Conservation (phyloP, 2,113 vertebrate genomes). For the Toxotes jaculatrix region DNA sequence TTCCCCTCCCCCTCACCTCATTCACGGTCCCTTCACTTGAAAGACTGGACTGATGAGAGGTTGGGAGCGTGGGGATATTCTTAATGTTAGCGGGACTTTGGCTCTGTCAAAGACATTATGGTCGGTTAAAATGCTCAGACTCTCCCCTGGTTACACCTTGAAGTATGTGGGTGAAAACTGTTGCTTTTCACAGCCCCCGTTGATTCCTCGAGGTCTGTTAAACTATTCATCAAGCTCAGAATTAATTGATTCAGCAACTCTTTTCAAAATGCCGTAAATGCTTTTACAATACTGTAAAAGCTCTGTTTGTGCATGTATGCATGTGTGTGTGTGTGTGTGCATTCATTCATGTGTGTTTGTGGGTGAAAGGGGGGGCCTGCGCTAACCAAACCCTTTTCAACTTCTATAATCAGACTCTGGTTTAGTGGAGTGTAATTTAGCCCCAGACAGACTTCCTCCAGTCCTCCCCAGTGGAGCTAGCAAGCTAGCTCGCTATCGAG, state of each 20-base stretch:
- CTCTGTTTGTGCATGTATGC: neutral
- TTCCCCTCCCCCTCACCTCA: conserved; percentile 43
- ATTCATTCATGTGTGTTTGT: conserved; percentile 72
- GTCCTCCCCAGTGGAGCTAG: conserved; percentile 81
- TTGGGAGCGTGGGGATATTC: conserved; percentile 27
- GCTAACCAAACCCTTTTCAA: conserved; percentile 81
- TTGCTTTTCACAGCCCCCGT: conserved; percentile 41
- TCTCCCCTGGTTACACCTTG: conserved; percentile 75
- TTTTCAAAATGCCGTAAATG: conserved; percentile 65
- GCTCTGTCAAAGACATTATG: conserved; percentile 65
- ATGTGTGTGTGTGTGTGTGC: conserved; percentile 26
- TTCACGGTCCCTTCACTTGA: conserved; percentile 57
- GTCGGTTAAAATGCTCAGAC: conserved; percentile 53
- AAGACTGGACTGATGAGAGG: conserved; percentile 53
- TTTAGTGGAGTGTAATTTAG: conserved; percentile 83
- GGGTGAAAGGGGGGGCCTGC: conserved; percentile 67
- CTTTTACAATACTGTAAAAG: conserved; percentile 71
- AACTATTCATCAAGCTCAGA: conserved; percentile 54
- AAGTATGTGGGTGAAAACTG: conserved; percentile 55
- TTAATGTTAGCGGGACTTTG: conserved; percentile 49
- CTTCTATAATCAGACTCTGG: conserved; percentile 83
- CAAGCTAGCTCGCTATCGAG: conserved; percentile 60
- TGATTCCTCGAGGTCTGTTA: conserved; percentile 52
- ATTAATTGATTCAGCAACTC: conserved; percentile 68
- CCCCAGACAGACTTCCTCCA: conserved; percentile 81